Evolutionary conservation across 1,140 invertebrate genomes (phyloP).

Genomic region (Sitodiplosis mosellana): DNA sequence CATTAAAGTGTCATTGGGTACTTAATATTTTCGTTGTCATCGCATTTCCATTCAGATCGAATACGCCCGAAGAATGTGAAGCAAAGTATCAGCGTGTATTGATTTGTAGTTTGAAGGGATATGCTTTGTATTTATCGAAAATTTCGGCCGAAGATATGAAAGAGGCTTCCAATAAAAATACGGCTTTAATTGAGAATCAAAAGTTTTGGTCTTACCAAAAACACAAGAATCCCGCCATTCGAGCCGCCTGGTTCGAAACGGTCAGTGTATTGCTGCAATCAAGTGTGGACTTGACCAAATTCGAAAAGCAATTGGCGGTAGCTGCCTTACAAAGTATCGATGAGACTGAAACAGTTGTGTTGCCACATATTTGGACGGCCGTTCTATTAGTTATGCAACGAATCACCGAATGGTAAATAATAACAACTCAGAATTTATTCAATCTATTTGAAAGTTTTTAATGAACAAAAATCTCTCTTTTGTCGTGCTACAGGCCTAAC

Average conservation of each 20-base stretch:
- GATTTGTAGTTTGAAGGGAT: constrained; percentile 43
- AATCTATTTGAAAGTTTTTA: constrained; percentile 25
- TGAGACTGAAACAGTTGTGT: constrained; percentile 46
- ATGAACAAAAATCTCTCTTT: constrained; percentile 2
- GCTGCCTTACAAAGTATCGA: constrained; percentile 46
- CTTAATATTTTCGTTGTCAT: too few relatives aligned
- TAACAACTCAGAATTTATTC: constrained; percentile 11
- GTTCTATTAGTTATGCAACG: constrained; percentile 16
- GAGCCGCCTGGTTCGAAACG: constrained; percentile 43
- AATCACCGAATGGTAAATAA: constrained; percentile 15
- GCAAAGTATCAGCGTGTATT: constrained; percentile 49
- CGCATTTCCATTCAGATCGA: constrained; percentile 9
- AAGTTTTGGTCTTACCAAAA: constrained; percentile 59
- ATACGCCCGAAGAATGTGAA: constrained; percentile 47
- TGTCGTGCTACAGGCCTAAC: constrained; percentile 33
- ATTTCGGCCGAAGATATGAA: constrained; percentile 29
- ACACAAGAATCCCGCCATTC: constrained; percentile 23
- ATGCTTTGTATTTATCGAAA: constrained; percentile 38
- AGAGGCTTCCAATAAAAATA: constrained; percentile 28
- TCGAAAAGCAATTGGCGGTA: constrained; percentile 35
- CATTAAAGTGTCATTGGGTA: too few relatives aligned
- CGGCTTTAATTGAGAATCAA: constrained; percentile 32
- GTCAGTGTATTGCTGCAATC: constrained; percentile 41
- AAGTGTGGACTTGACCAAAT: constrained; percentile 24
- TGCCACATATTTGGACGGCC: constrained; percentile 44